phyloP scores from a whole-genome alignment of 30 jellyfish, hydroid and myxozoan species.

The Nemopilema nomurai region DNA sequence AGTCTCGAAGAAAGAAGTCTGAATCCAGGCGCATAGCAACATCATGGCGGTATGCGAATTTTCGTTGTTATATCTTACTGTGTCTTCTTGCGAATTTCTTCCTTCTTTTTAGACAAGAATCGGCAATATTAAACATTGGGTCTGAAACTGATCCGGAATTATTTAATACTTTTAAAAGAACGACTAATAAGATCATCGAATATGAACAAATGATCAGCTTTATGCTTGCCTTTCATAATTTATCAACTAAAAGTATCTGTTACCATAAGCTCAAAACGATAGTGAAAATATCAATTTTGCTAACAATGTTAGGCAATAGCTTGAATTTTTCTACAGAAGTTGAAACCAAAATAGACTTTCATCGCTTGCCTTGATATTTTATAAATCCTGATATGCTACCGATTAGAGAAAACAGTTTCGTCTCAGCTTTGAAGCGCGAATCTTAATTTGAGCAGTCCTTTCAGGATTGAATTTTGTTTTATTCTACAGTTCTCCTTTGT shows the following conservation, averaged over 20 bases:
- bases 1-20: background rate
- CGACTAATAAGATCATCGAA: background rate
- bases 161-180: background rate
- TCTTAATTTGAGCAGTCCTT: too few relatives aligned
- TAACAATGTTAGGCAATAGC: background rate
- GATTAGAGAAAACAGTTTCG: too few relatives aligned
- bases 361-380: background rate
- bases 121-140: background rate
- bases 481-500: too few relatives aligned
- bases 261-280: background rate
- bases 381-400: too few relatives aligned
- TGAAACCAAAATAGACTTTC: background rate
- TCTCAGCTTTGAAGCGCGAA: too few relatives aligned
- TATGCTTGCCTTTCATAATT: background rate
- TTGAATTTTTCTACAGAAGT: background rate
- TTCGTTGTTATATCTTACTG: background rate
- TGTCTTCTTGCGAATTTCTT: background rate
- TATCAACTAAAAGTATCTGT: too few relatives aligned
- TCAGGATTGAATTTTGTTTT: too few relatives aligned
- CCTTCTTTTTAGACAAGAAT: background rate
- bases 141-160: background rate
- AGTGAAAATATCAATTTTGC: background rate
- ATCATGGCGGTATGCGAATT: conserved; percentile 21
- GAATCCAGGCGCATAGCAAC: background rate
- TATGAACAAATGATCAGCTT: background rate